Evolutionary conservation across 2,113 vertebrate genomes (phyloP), one percentile per base, ranked within the genome.

Genomic region (Cryptoleucopteryx plumbea): DNA sequence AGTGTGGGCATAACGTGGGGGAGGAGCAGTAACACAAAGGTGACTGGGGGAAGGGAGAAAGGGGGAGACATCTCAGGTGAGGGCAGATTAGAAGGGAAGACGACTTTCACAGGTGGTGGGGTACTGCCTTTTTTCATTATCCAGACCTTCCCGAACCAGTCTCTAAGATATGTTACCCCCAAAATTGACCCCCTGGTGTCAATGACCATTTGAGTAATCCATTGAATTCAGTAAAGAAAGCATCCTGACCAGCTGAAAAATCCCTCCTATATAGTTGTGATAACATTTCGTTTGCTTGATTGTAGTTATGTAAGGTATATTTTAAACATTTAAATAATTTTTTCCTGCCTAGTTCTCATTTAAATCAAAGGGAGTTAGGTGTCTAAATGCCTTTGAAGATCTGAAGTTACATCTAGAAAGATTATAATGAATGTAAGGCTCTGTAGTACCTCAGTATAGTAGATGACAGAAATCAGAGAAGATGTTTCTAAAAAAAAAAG

Each of bases 121-220:
- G 7, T 61, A 23, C 8, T 48, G 16, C 19, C 1, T 6, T 34
- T 43, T 73, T 82, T 73, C 13, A 7, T 40, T 82, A 32, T 50
- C n/a, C 43, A 92, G 53, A 52, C 19, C 29, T 77, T 77, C 15
- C 4, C 0, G 0, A 81, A 32, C 4, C 13, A 42, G 22, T 52
- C 19, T 50, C 9, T 0, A 5, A 59, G 48, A 65, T 0, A 1
- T 50, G 68, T 81, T 40, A 59, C 14, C 14, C 23, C 6, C 18
- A 18, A 52, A 75, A 42, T 12, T 48, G n/a, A 17, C 25, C 2
- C 9, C 2, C 6, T 38, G 25, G 4, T 63, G 13, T 47, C 32
- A 40, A 6, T 85, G 43, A 18, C 8, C 11, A 26, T 11, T 38
- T 52, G 22, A 66, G 15, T 45, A 45, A 62, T 45, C 4, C 13